Evolutionary conservation across 2,113 vertebrate genomes (phyloP).

Genomic region (Anseranas semipalmata): DNA sequence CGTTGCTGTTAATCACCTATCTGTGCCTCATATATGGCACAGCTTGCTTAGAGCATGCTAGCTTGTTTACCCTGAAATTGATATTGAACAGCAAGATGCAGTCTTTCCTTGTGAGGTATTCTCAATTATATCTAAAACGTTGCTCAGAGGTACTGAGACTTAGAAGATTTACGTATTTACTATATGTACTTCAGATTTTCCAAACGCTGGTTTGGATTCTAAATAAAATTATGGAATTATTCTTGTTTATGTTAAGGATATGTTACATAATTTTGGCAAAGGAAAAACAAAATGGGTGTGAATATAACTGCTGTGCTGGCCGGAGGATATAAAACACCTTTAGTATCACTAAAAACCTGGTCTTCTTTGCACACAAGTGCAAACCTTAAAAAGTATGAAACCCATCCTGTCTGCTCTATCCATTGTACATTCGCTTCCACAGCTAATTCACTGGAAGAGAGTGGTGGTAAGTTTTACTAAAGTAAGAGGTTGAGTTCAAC

Average conservation of each 20-base stretch:
- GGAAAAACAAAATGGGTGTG: background rate
- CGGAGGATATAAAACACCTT: background rate
- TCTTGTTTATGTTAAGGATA: background rate
- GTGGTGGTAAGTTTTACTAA: background rate
- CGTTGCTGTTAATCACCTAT: background rate
- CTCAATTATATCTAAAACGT: background rate
- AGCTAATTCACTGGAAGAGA: background rate
- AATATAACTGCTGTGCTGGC: background rate
- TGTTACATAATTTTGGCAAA: background rate
- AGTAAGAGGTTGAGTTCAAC: background rate
- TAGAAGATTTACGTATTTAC: background rate
- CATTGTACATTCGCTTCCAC: background rate
- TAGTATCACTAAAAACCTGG: background rate
- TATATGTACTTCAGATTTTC: background rate
- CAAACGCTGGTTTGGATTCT: background rate
- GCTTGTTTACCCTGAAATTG: background rate
- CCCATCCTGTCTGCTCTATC: background rate
- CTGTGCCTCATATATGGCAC: background rate
- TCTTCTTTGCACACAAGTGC: background rate
- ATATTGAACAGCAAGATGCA: background rate
- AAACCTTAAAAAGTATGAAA: background rate
- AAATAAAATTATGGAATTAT: background rate
- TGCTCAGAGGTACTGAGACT: background rate
- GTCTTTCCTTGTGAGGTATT: background rate
- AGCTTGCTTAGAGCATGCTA: background rate